These are phyloP conservation scores for Muscicapa comitata DNA, from an alignment of 2,797 vertebrate genomes.

Conservation along the genomic window DNA sequence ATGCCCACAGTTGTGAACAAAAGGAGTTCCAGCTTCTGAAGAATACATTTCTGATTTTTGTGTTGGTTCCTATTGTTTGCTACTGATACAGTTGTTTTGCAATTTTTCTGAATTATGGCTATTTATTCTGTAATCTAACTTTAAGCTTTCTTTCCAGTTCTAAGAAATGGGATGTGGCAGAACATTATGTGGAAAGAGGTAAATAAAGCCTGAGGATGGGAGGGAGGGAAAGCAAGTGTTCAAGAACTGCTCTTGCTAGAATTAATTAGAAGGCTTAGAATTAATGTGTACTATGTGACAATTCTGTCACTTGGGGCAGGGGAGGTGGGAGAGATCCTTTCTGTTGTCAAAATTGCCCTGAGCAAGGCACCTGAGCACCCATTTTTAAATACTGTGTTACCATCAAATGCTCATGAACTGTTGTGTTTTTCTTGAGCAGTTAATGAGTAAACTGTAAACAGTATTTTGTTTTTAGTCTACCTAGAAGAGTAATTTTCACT, in stretches of 20 bases:
- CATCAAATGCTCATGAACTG: neutral
- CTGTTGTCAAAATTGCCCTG: neutral
- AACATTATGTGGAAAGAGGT: conserved; percentile 98
- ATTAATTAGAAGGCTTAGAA: neutral
- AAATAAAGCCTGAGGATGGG: conserved; percentile 16
- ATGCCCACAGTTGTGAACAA: neutral
- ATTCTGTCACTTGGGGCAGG: neutral
- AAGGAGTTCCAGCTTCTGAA: neutral
- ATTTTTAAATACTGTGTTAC: neutral
- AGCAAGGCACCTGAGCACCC: neutral
- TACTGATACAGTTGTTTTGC: neutral
- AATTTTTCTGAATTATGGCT: neutral
- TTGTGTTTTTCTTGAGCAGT: neutral
- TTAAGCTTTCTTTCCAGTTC: conserved; percentile 81
- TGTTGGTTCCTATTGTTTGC: neutral
- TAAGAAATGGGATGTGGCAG: conserved; percentile 93
- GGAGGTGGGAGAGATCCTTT: neutral
- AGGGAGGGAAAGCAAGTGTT: neutral
- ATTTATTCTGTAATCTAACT: neutral
- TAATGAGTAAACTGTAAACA: neutral
- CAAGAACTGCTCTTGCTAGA: neutral
- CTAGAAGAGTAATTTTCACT: conserved; percentile 41
- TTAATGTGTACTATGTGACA: neutral
- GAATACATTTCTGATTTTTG: neutral
- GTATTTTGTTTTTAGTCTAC: neutral